A percentile compares a stretch with the other conserved stretches of the same genome.
Conservation (phyloP, 2,113 vertebrate genomes). For the Scomber scombrus region DNA sequence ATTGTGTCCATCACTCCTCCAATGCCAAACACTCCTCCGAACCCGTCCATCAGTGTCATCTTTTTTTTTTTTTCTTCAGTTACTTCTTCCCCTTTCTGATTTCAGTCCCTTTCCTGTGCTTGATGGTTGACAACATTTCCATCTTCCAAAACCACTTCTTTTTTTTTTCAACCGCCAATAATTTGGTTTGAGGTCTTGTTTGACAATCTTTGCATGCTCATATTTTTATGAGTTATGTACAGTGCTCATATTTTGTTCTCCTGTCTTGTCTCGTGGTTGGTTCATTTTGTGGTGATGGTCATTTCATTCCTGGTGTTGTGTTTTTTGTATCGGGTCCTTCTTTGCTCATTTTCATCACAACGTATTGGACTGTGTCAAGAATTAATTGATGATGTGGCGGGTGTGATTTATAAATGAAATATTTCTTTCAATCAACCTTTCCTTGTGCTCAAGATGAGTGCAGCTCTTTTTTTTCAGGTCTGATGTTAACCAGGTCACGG, state of each 20-base stretch:
- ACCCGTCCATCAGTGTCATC: conserved; percentile 63
- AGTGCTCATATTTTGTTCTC: conserved; percentile 38
- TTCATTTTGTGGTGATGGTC: conserved; percentile 68
- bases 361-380: conserved; percentile 14
- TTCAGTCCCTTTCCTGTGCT: conserved; percentile 66
- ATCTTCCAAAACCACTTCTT: conserved; percentile 47
- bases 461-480: conserved; percentile 6
- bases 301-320: conserved; percentile 58
- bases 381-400: conserved; percentile 9
- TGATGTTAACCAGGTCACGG: conserved; percentile 42
- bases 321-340: conserved; percentile 12
- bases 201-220: conserved; percentile 53
- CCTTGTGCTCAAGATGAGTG: not conserved
- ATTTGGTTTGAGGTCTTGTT: conserved; percentile 37
- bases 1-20: conserved; percentile 64
- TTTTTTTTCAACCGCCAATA: conserved; percentile 12
- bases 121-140: conserved; percentile 69
- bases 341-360: conserved; percentile 40
- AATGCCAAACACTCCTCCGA: conserved; percentile 55
- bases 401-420: not conserved
- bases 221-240: conserved; percentile 48
- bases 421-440: conserved; percentile 1
- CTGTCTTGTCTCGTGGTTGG: conserved; percentile 46
- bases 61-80: conserved; percentile 66
- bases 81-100: conserved; percentile 53